Evolutionary conservation across 2,113 vertebrate genomes (phyloP).

Genomic region (Prolemur simus): DNA sequence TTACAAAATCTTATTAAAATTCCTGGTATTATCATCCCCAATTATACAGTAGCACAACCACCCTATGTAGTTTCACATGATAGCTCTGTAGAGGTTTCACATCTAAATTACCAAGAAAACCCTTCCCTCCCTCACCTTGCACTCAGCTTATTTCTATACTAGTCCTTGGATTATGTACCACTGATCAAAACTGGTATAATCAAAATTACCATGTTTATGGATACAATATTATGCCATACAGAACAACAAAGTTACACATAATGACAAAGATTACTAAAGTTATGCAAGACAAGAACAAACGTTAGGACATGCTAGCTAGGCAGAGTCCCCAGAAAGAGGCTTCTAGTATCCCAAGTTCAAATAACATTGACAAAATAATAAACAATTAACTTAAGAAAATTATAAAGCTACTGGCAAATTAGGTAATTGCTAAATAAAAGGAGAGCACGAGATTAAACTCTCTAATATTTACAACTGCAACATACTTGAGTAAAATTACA

Average conservation of each 20-base stretch:
- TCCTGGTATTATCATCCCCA: conserved; percentile 76
- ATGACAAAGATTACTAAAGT: conserved; percentile 71
- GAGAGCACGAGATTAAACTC: conserved; percentile 70
- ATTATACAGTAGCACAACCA: conserved; percentile 79
- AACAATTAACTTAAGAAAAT: conserved; percentile 67
- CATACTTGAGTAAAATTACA: conserved; percentile 77
- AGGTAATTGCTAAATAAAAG: conserved; percentile 74
- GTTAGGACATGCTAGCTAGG: conserved; percentile 69
- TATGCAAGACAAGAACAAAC: conserved; percentile 72
- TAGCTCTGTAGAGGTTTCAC: conserved; percentile 75
- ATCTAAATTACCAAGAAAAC: conserved; percentile 76
- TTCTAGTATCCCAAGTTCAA: conserved; percentile 71
- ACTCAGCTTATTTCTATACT: conserved; percentile 75
- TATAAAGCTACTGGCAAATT: conserved; percentile 68
- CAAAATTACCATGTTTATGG: conserved; percentile 75
- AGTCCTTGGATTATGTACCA: conserved; percentile 77
- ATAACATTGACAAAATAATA: conserved; percentile 74
- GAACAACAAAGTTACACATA: conserved; percentile 72
- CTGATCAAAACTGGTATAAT: conserved; percentile 18
- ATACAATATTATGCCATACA: conserved; percentile 75
- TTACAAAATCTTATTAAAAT: conserved; percentile 78
- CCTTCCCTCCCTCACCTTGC: conserved; percentile 73
- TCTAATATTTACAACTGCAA: conserved; percentile 79
- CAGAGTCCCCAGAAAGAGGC: conserved; percentile 61
- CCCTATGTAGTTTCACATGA: conserved; percentile 76